phyloP scores from a whole-genome alignment of 2,113 vertebrate genomes.

The Anoura caudifer region DNA sequence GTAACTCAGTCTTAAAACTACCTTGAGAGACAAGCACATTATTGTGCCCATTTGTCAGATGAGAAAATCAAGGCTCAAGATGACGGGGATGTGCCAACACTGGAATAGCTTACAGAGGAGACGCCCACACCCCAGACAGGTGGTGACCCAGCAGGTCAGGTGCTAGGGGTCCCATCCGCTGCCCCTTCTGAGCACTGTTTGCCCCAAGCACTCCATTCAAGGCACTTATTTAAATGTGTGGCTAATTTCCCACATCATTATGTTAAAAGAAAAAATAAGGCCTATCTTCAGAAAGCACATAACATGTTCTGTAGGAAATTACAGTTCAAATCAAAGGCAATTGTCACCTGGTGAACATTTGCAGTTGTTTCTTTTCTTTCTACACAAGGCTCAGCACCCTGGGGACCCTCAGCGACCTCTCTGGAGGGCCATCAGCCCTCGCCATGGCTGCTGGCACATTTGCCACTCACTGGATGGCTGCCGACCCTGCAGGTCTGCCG shows the following conservation, averaged over 20 bases:
- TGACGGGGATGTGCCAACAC: neutral
- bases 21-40: neutral
- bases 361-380: neutral
- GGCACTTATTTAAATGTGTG: neutral
- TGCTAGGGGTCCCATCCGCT: rapidly evolving
- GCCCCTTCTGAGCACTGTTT: neutral
- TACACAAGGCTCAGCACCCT: neutral
- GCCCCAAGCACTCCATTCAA: neutral
- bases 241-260: neutral
- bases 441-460: rapidly evolving
- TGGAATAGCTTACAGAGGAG: neutral
- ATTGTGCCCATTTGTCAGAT: neutral
- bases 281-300: neutral
- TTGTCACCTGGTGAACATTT: neutral
- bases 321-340: neutral
- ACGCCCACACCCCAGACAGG: neutral
- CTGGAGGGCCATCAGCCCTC: too few relatives aligned
- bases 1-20: neutral
- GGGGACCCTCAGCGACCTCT: neutral
- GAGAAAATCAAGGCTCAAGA: neutral
- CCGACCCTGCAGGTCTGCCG: neutral
- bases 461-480: too few relatives aligned
- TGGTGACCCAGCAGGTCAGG: neutral
- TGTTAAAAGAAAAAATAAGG: neutral
- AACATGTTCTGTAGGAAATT: neutral